Percentiles rank a stretch among this genome's conserved stretches.
Conservation (phyloP, 2,797 vertebrate genomes). For the Lutra lutra region DNA sequence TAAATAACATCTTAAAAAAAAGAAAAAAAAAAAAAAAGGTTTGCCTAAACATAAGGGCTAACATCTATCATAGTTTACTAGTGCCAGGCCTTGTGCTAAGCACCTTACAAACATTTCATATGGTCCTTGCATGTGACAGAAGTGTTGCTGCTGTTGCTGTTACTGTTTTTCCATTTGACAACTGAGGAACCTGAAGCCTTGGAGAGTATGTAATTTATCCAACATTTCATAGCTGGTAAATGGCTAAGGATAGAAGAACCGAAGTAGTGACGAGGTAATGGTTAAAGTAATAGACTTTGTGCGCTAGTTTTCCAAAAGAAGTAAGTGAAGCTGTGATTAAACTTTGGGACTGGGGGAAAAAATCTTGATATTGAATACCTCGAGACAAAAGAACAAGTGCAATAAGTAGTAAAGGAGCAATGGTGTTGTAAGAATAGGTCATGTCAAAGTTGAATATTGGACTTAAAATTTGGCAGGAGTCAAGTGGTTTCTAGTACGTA, state of each 20-base stretch:
- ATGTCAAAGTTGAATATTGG: not conserved
- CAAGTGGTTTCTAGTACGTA: not conserved
- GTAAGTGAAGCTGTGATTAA: constrained; percentile 34
- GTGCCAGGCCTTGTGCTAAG: not conserved
- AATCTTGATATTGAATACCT: not conserved
- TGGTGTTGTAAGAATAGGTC: not conserved
- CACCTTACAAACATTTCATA: not conserved
- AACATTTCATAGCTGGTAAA: not conserved
- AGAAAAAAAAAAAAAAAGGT: not conserved
- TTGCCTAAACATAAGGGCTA: not conserved
- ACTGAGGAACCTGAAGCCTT: not conserved
- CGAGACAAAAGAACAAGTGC: not conserved
- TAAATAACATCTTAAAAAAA: no score
- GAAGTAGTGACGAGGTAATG: not conserved
- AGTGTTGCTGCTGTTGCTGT: not conserved
- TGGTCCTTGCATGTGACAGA: not conserved
- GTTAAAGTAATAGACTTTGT: not conserved
- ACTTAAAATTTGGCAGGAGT: not conserved
- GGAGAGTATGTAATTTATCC: not conserved
- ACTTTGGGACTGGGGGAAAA: not conserved
- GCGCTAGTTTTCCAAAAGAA: constrained; percentile 35
- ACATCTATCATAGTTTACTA: not conserved
- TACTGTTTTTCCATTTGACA: not conserved
- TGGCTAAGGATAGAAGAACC: not conserved
- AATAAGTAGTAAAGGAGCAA: not conserved